A percentile compares a stretch with the other conserved stretches of the same genome.
Conservation (phyloP, 2,888 invertebrate species). For the Nomada ferruginata region DNA sequence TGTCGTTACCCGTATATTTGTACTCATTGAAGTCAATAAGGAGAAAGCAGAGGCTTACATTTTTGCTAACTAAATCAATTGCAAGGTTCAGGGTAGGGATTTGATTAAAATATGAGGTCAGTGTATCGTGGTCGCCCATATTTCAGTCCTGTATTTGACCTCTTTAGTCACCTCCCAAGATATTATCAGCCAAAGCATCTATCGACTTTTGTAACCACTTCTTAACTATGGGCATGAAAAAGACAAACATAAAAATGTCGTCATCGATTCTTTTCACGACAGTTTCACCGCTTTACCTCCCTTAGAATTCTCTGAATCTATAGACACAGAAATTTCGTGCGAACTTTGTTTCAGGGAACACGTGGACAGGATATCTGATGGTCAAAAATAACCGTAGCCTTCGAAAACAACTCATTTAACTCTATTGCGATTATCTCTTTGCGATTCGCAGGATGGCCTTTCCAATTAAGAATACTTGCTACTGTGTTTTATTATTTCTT, state of each 20-base stretch:
- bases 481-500: no score
- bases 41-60: no score
- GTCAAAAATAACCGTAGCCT: constrained; percentile 50
- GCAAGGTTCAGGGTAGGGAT: not conserved
- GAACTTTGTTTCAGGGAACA: constrained; percentile 53
- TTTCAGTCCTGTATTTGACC: constrained; percentile 47
- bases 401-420: constrained; percentile 32
- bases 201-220: constrained; percentile 1
- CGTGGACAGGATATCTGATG: constrained; percentile 51
- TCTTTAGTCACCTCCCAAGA: constrained; percentile 60
- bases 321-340: constrained; percentile 44
- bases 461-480: no score
- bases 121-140: constrained; percentile 10
- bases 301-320: constrained; percentile 40
- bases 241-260: constrained; percentile 7
- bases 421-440: no score
- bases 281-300: not conserved
- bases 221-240: constrained; percentile 21
- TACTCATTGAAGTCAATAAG: no score
- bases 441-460: no score
- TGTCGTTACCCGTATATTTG: no score
- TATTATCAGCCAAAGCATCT: constrained; percentile 31
- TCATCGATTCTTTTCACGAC: not conserved
- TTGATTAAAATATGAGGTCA: constrained; percentile 46
- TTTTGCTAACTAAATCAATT: not conserved